Evolutionary conservation across 92 coral and sea anemone species (phyloP), one percentile per base, ranked within the genome.

Genomic region (Scolanthus callimorphus): DNA sequence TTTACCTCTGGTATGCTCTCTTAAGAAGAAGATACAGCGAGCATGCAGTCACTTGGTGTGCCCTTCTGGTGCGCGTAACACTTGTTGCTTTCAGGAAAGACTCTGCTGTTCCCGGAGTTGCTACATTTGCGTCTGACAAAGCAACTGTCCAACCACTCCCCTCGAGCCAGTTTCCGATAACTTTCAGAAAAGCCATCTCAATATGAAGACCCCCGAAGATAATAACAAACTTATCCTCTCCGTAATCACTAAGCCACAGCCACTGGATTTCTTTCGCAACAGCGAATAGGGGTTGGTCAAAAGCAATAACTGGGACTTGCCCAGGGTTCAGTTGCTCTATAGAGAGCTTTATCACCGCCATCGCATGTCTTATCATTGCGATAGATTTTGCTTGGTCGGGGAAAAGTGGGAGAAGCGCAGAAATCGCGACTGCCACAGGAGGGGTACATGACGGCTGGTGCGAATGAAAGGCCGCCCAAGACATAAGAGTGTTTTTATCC

Each of bases 211-310:
- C n/a, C n/a, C n/a, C n/a, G n/a, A n/a, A n/a, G n/a, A n/a, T n/a
- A n/a, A n/a, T n/a, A n/a, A n/a, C n/a, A n/a, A n/a, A n/a, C n/a
- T 76, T 67, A 26, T 75, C 82, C 28, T 75, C 82, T 4, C 69
- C 76, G 39, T 75, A 75, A 4, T 29, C 17, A 27, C 65, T 70
- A 3, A 70, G 70, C 81, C 80, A 72, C 15, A 49, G 19, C 79
- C 72, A 73, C 47, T 80, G 73, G 1, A 62, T 63, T 17, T 79
- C 74, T 49, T 79, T 79, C 27, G 79, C 74, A 1, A 55, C 1
- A 11, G 72, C 44, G 38, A 22, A 78, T 17, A 61, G 51, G 4
- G 72, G 78, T 34, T 69, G n/a, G n/a, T n/a, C n/a, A n/a, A n/a
- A n/a, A n/a, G n/a, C n/a, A n/a, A n/a, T n/a, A n/a, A n/a, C n/a